Conservation (phyloP, 2,888 invertebrate species). For the Meghimatium bilineatum region DNA sequence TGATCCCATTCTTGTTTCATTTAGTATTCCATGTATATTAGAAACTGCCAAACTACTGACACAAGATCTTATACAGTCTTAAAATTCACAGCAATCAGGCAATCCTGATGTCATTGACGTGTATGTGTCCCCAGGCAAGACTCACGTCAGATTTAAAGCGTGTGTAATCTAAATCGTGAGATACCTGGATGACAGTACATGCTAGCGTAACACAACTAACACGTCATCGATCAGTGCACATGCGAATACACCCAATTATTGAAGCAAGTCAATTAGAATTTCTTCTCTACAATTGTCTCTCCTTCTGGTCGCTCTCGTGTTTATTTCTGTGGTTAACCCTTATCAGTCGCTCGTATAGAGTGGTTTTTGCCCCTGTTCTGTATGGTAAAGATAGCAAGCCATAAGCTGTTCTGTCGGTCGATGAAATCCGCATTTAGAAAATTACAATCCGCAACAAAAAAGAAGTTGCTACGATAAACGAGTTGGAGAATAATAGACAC, state of each 20-base stretch:
- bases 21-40: background rate
- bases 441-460: background rate
- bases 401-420: background rate
- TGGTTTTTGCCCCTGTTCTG: background rate
- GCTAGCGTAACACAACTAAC: background rate
- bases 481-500: background rate
- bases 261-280: conserved; percentile 2
- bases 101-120: background rate
- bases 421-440: conserved; percentile 1
- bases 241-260: background rate
- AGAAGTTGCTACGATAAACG: background rate
- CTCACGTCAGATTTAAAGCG: background rate
- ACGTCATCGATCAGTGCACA: background rate
- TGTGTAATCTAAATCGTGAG: background rate
- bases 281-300: background rate
- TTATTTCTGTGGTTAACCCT: background rate
- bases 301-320: background rate
- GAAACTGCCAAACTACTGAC: too few relatives aligned
- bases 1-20: background rate
- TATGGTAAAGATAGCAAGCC: conserved; percentile 1
- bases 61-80: background rate
- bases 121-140: background rate
- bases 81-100: background rate
- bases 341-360: background rate
- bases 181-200: background rate